Conservation (phyloP, 2,888 invertebrate species). For the Macaria notata region DNA sequence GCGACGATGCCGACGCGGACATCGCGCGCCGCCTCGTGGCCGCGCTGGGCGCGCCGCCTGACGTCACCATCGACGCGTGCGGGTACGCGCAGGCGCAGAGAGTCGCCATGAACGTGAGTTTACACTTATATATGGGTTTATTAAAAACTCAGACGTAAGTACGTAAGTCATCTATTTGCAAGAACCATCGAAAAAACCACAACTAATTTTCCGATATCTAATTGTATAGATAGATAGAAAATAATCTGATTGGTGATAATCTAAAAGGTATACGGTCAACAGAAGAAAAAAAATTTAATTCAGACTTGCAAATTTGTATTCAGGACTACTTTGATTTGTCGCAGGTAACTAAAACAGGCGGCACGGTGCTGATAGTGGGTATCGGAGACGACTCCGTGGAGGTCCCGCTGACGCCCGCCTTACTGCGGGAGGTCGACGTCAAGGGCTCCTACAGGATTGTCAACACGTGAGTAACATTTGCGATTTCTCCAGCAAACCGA, state of each 20-base stretch:
- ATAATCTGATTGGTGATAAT: too few relatives aligned
- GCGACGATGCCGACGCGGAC: slow-evolving; percentile 78
- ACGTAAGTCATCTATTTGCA: too few relatives aligned
- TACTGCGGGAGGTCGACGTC: slow-evolving; percentile 93
- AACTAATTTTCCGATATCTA: too few relatives aligned
- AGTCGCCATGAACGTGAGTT: slow-evolving; percentile 87
- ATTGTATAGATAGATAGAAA: too few relatives aligned
- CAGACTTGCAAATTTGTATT: too few relatives aligned
- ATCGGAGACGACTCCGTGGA: slow-evolving; percentile 88
- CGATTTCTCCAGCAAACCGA: too few relatives aligned
- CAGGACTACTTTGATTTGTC: too few relatives aligned
- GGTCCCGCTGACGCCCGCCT: slow-evolving; percentile 90
- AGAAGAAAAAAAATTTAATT: too few relatives aligned
- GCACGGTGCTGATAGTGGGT: slow-evolving; percentile 92
- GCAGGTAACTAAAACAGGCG: slow-evolving; percentile 93
- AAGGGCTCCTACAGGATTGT: slow-evolving; percentile 94
- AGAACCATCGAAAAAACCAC: too few relatives aligned
- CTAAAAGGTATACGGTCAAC: too few relatives aligned
- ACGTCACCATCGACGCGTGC: slow-evolving; percentile 92
- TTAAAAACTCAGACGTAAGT: too few relatives aligned
- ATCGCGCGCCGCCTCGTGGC: slow-evolving; percentile 80
- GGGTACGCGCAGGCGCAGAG: slow-evolving; percentile 90
- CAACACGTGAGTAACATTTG: slow-evolving; percentile 85
- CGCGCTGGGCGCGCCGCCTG: slow-evolving; percentile 84
- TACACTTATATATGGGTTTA: neutral